Conservation (phyloP, 2,113 vertebrate species). For the Eurypyga helias region DNA sequence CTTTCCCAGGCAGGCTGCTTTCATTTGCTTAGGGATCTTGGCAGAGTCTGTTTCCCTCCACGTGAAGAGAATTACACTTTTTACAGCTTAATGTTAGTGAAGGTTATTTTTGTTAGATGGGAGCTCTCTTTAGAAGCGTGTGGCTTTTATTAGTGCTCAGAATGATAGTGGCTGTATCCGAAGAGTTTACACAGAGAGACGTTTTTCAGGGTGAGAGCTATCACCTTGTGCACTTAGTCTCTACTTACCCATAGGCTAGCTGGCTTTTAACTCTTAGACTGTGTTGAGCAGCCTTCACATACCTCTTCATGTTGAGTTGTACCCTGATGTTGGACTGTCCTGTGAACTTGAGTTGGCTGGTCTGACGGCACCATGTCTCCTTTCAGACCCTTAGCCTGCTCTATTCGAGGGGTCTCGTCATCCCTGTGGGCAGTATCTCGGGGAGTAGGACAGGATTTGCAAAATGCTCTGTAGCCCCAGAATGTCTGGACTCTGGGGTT, state of each 20-base stretch:
- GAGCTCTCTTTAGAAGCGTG: fast-evolving
- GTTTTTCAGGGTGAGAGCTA: background rate
- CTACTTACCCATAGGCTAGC: fast-evolving
- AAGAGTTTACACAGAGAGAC: background rate
- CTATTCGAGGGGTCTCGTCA: background rate
- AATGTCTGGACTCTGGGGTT: no score
- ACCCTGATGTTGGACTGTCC: no score
- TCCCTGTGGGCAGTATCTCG: background rate
- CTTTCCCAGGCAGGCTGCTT: background rate
- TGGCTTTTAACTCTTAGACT: background rate
- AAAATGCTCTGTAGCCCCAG: background rate
- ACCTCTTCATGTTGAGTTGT: no score
- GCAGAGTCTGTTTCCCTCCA: background rate
- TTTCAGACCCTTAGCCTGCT: background rate
- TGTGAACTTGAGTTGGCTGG: background rate
- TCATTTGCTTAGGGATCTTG: background rate
- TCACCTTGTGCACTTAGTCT: background rate
- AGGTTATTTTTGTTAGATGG: background rate
- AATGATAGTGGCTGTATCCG: background rate
- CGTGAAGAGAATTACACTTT: background rate
- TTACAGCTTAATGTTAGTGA: background rate
- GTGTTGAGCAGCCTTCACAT: background rate
- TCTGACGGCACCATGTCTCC: background rate
- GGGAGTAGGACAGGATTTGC: background rate
- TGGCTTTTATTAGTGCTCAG: background rate